These are phyloP conservation scores for Dromiciops gliroides DNA, from an alignment of 2,113 vertebrate genomes.

Conservation along the genomic window DNA sequence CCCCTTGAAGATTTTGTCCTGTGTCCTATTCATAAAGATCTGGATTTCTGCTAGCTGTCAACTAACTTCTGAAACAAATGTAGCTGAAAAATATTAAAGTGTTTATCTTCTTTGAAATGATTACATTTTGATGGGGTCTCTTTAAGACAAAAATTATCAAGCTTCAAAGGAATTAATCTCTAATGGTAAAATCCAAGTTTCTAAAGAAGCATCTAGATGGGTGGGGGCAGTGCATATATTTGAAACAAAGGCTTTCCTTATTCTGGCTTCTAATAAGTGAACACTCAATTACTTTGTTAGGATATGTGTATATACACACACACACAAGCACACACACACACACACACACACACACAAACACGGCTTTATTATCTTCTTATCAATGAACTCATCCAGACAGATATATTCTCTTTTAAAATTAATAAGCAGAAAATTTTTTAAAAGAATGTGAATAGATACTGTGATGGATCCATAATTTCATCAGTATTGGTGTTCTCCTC, in stretches of 20 bases:
- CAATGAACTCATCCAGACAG: background rate
- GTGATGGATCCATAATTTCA: background rate
- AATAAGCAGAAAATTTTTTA: background rate
- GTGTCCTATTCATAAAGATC: background rate
- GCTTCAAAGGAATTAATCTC: background rate
- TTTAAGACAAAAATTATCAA: background rate
- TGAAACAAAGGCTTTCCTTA: background rate
- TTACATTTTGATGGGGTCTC: background rate
- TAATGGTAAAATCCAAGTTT: background rate
- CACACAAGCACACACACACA: too few relatives aligned
- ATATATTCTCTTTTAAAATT: background rate
- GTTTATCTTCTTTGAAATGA: background rate
- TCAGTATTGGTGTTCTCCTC: background rate
- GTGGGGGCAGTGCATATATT: background rate
- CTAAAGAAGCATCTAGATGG: background rate
- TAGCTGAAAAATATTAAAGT: background rate
- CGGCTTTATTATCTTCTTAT: background rate
- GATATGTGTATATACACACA: too few relatives aligned
- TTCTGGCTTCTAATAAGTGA: background rate
- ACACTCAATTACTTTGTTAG: background rate
- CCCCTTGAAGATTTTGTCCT: background rate
- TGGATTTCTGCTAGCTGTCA: background rate
- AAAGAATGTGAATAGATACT: background rate
- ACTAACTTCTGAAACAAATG: background rate
- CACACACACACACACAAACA: background rate